A percentile compares a stretch with the other conserved stretches of the same genome.
Evolutionary conservation across 2,888 invertebrate species (phyloP).

Genomic region (Phasia obesa): DNA sequence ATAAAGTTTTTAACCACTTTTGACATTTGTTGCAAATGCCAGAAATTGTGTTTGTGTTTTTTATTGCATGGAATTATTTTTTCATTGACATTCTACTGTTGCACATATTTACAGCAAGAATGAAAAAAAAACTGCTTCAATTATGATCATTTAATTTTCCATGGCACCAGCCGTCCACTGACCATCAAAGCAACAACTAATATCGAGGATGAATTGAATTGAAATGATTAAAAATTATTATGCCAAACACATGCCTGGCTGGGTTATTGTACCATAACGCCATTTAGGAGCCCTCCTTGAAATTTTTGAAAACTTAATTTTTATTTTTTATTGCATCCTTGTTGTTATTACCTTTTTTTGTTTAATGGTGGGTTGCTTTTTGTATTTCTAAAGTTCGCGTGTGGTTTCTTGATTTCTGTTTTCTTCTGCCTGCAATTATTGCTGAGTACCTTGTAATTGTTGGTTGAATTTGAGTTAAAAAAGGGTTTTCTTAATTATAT

Average conservation of each 20-base stretch:
- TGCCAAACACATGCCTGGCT: constrained; percentile 61
- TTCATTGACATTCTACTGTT: constrained; percentile 29
- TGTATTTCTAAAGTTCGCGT: constrained; percentile 54
- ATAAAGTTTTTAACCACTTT: constrained; percentile 78
- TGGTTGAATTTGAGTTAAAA: not conserved
- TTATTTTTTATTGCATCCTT: constrained; percentile 39
- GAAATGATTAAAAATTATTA: constrained; percentile 60
- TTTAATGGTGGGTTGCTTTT: constrained; percentile 23
- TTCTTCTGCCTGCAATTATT: not conserved
- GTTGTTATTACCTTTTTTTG: constrained; percentile 32
- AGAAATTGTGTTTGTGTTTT: constrained; percentile 29
- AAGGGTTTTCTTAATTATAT: constrained; percentile 27
- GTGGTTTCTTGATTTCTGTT: constrained; percentile 58
- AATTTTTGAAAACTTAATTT: constrained; percentile 36
- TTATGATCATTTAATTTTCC: constrained; percentile 70
- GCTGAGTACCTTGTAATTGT: constrained; percentile 10
- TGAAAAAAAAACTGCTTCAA: constrained; percentile 60
- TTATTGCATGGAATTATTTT: not conserved
- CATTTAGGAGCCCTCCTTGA: constrained; percentile 65
- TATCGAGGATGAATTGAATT: constrained; percentile 25
- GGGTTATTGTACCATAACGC: constrained; percentile 71
- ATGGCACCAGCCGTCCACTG: constrained; percentile 31
- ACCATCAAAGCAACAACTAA: constrained; percentile 27
- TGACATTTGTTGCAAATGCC: constrained; percentile 62
- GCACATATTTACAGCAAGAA: constrained; percentile 2